phyloP scores from a whole-genome alignment of 2,797 vertebrate genomes.

The Peromyscus aztecus region DNA sequence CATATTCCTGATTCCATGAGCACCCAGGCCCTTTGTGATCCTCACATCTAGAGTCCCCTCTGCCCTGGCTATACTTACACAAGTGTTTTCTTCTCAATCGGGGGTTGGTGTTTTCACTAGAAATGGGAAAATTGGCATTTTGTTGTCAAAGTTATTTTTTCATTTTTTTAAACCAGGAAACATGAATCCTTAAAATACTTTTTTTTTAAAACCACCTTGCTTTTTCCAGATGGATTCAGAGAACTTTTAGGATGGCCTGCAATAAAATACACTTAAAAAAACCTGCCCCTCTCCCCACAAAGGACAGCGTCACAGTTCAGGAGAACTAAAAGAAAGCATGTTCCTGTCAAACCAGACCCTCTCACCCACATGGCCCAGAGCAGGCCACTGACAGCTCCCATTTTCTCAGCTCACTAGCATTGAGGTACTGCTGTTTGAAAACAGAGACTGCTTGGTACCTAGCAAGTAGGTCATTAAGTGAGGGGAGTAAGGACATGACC shows the following conservation, averaged over 20 bases:
- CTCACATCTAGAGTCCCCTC: background rate
- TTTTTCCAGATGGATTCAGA: conserved; percentile 38
- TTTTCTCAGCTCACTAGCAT: conserved; percentile 78
- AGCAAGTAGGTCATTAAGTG: conserved; percentile 87
- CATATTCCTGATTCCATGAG: background rate
- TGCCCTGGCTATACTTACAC: background rate
- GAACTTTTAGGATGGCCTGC: background rate
- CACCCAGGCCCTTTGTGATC: background rate
- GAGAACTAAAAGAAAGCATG: conserved; percentile 55
- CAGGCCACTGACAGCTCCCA: conserved; percentile 63
- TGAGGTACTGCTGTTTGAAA: conserved; percentile 88
- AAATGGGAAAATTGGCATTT: conserved; percentile 49
- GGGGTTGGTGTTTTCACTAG: conserved; percentile 12
- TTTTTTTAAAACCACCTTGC: background rate
- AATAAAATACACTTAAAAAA: background rate
- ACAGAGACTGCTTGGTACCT: conserved; percentile 85
- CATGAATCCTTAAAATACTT: conserved; percentile 31
- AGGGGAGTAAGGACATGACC: conserved; percentile 82
- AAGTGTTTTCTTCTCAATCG: conserved; percentile 32
- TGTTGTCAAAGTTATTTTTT: conserved; percentile 15
- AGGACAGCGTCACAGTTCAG: background rate
- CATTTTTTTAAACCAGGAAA: conserved; percentile 36
- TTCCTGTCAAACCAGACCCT: conserved; percentile 33
- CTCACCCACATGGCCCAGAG: conserved; percentile 77
- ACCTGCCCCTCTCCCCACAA: background rate